Conservation (phyloP, 2,113 vertebrate species). For the Cichladusa arquata region DNA sequence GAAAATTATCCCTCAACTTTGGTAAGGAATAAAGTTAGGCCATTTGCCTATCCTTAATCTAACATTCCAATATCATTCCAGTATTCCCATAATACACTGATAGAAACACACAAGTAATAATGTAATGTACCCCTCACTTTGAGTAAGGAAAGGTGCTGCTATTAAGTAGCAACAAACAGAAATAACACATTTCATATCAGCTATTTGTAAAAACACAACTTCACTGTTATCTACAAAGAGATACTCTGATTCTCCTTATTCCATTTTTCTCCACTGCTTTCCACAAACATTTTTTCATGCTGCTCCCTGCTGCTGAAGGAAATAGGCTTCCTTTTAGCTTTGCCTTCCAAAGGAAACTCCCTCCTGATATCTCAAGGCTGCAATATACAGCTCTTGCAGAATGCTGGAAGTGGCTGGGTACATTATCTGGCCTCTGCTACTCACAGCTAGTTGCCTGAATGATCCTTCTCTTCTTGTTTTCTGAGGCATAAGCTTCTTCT, state of each 20-base stretch:
- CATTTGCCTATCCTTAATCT: not conserved
- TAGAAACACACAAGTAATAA: not conserved
- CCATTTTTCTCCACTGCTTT: not conserved
- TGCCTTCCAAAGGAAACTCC: not conserved
- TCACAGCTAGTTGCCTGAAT: not conserved
- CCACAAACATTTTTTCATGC: not conserved
- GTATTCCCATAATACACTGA: not conserved
- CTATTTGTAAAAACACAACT: not conserved
- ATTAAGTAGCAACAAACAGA: not conserved
- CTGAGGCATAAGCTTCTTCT: not conserved
- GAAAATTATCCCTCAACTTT: not conserved
- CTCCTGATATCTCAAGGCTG: not conserved
- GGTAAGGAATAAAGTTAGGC: not conserved
- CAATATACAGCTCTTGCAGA: not conserved
- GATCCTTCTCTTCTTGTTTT: not conserved
- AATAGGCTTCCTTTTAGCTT: not conserved
- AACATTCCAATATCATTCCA: not conserved
- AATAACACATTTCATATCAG: not conserved
- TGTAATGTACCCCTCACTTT: no score
- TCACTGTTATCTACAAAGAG: not conserved
- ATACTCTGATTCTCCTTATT: not conserved
- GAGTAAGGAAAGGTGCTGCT: not conserved
- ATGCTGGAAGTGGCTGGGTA: not conserved
- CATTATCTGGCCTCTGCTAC: not conserved
- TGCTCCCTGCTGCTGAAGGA: not conserved